Conservation (phyloP, 2,797 vertebrate genomes). For the Lagocephalus sceleratus region DNA sequence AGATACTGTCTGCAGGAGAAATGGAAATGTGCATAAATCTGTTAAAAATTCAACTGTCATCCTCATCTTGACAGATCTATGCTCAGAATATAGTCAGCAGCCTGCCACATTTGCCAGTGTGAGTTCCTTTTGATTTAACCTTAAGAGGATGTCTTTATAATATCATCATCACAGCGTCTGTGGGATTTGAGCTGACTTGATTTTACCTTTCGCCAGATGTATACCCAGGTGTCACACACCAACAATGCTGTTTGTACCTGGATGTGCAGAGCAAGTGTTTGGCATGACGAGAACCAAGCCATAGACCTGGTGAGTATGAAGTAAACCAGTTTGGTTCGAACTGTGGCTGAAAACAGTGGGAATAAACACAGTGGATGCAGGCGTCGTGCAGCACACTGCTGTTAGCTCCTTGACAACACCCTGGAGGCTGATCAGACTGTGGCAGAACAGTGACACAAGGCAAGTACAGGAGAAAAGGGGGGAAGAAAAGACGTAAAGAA, state of each 20-base stretch:
- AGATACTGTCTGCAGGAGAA: constrained; percentile 65
- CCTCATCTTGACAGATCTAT: constrained; percentile 38
- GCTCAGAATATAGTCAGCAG: constrained; percentile 38
- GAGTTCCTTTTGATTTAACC: constrained; percentile 28
- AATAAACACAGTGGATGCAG: constrained; percentile 25
- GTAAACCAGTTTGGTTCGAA: constrained; percentile 3
- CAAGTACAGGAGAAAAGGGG: constrained; percentile 30
- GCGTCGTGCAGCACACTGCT: constrained; percentile 5
- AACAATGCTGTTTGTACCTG: no score
- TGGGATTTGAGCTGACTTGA: constrained; percentile 6
- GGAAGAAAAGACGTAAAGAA: constrained; percentile 2
- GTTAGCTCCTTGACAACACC: constrained; percentile 51
- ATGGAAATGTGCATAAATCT: constrained; percentile 72
- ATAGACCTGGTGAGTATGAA: constrained; percentile 3
- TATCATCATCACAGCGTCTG: constrained; percentile 25
- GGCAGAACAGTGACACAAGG: constrained; percentile 39
- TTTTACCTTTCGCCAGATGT: no score
- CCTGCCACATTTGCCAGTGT: constrained; percentile 13
- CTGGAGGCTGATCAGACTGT: constrained; percentile 33
- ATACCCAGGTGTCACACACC: no score
- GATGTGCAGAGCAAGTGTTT: no score
- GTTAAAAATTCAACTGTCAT: constrained; percentile 72
- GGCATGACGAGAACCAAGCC: no score
- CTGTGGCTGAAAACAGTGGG: constrained; percentile 10
- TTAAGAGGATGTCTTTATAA: not conserved